Conservation (phyloP, 2,888 invertebrate species). For the Diaprepes abbreviatus region DNA sequence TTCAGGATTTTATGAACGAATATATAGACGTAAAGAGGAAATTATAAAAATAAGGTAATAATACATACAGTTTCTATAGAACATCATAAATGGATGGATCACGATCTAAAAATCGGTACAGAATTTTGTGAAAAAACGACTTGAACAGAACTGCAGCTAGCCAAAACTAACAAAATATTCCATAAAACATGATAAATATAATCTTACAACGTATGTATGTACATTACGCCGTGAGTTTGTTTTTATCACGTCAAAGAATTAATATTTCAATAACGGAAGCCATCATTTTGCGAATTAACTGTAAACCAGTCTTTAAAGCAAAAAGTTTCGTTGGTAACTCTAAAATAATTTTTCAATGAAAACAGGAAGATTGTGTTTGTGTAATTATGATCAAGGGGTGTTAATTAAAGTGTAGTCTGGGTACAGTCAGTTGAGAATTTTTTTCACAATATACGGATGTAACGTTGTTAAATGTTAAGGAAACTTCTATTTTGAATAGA, state of each 20-base stretch:
- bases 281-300: conserved; percentile 24
- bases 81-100: not conserved
- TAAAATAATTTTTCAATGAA: conserved; percentile 23
- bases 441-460: conserved; percentile 12
- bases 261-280: conserved; percentile 37
- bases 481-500: too few relatives aligned
- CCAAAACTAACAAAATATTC: conserved; percentile 5
- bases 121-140: not conserved
- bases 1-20: too few relatives aligned
- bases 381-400: conserved; percentile 26
- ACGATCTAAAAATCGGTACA: too few relatives aligned
- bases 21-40: too few relatives aligned
- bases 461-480: too few relatives aligned
- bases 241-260: conserved; percentile 19
- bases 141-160: not conserved
- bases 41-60: too few relatives aligned
- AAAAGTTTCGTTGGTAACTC: conserved; percentile 14
- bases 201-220: not conserved
- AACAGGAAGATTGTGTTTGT: conserved; percentile 39
- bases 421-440: conserved; percentile 26
- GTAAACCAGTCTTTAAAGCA: conserved; percentile 26
- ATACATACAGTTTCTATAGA: conserved; percentile 29
- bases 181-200: not conserved
- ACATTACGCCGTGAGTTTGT: conserved; percentile 2
- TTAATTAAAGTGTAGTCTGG: conserved; percentile 32